These are phyloP conservation scores for Himalopsyche anomala DNA, from an alignment of 2,888 invertebrate genomes.

Conservation along the genomic window DNA sequence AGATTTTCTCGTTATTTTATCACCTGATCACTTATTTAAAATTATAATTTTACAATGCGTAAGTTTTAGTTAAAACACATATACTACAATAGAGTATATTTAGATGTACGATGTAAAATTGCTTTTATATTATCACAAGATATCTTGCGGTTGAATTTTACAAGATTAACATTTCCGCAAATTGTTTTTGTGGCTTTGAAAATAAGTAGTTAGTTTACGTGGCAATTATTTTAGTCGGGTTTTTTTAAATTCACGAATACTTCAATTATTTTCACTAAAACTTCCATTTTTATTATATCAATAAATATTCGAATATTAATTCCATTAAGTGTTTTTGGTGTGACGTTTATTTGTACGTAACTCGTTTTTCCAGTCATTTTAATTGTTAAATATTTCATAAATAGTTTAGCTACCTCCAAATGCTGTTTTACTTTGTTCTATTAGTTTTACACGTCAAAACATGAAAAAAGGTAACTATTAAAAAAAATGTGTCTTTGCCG, in stretches of 20 bases:
- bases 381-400: too few relatives aligned
- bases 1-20: neutral
- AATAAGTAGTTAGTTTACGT: constrained; percentile 6
- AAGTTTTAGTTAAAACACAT: neutral
- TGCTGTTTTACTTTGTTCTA: too few relatives aligned
- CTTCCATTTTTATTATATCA: neutral
- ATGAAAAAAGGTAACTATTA: too few relatives aligned
- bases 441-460: too few relatives aligned
- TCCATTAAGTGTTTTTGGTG: neutral
- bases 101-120: neutral
- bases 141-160: constrained; percentile 15
- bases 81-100: neutral
- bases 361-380: too few relatives aligned
- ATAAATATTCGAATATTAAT: neutral
- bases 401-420: too few relatives aligned
- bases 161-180: constrained; percentile 33
- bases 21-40: constrained; percentile 1
- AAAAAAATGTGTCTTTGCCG: too few relatives aligned
- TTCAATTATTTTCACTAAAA: too few relatives aligned
- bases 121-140: neutral
- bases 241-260: too few relatives aligned
- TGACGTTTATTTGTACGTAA: too few relatives aligned
- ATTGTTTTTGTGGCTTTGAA: constrained; percentile 42
- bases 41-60: neutral
- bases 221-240: neutral